Evolutionary conservation across 2,888 invertebrate genomes (phyloP), one percentile per base, ranked within the genome.

Genomic region (Caenorhabditis angaria): DNA sequence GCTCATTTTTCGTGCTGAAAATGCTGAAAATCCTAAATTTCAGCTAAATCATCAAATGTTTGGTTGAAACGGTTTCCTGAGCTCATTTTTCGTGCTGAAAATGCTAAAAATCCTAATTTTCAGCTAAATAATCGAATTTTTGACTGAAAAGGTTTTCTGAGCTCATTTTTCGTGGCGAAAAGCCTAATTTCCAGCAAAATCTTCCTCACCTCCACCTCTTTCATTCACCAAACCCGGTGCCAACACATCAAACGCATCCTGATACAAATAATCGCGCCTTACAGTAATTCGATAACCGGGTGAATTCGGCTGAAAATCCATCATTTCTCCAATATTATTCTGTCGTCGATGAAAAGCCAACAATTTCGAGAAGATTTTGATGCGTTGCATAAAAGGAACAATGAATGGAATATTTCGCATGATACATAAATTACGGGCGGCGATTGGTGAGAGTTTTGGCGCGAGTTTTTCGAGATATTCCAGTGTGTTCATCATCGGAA

Each of bases 201-300:
- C n/a, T n/a, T n/a, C n/a, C n/a, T n/a, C n/a, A n/a, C n/a, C n/a
- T n/a, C n/a, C n/a, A 12, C 25, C 24, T 32, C 20, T 8, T 28
- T 29, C 4, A 48, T 48, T 3, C 51, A 24, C 53, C 25, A 22
- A 18, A 2, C 54, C 50, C 20, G 67, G 70, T 22, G 95, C 93
- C 4, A 97, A 90, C 88, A 94, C 94, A 61, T 95, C 95, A 88
- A 94, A 97, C 0, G 97, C 94, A 89, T 99, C 99, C 89, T 97
- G 97, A 88, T 99, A 99, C n/a, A 54, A 54, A 27, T 27, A 8
- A 78, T 93, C 93, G 65, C 99, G 90, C 14, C 90, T 80, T 22
- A 89, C 88, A 1, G 78, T 72, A n/a, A 83, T 27, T 14, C 6
- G 27, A 32, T 25, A 4, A 28, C 58, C 47, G 28, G 20, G 41